Conservation (phyloP, 2,888 invertebrate species). For the Xylocampa areola region DNA sequence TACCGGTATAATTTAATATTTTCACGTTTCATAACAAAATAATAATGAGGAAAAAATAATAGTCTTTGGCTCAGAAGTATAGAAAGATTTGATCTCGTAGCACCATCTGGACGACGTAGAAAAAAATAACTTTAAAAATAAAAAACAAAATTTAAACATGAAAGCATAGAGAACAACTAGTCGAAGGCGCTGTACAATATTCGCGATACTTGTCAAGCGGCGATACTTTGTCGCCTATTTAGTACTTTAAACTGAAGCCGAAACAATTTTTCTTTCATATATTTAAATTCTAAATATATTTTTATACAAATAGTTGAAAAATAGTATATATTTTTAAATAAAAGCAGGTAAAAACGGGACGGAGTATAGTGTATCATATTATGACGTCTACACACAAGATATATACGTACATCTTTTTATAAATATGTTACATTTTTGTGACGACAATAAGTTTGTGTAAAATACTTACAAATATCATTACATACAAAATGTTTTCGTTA, state of each 20-base stretch:
- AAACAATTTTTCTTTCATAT: conserved; percentile 25
- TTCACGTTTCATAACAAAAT: conserved; percentile 44
- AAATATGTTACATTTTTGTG: conserved; percentile 30
- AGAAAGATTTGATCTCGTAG: conserved; percentile 83
- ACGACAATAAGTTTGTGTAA: conserved; percentile 16
- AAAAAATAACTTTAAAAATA: conserved; percentile 60
- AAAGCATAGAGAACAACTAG: conserved; percentile 44
- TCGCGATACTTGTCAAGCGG: conserved; percentile 4
- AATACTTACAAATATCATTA: conserved; percentile 19
- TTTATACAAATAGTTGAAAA: conserved; percentile 50
- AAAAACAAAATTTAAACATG: conserved; percentile 53
- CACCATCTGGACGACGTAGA: conserved; percentile 82
- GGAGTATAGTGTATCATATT: conserved; percentile 68
- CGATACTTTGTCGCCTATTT: conserved; percentile 47
- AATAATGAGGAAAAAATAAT: conserved; percentile 60
- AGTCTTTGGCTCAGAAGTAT: conserved; percentile 86
- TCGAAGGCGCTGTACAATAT: conserved; percentile 18
- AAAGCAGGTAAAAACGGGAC: conserved; percentile 75
- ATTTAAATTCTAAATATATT: conserved; percentile 37
- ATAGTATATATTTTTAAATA: conserved; percentile 58
- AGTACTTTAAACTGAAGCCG: conserved; percentile 53
- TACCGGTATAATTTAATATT: conserved; percentile 29
- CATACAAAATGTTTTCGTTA: conserved; percentile 4
- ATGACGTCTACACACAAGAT: conserved; percentile 72
- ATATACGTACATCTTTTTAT: conserved; percentile 13